Percentiles rank a stretch among this genome's conserved stretches.
phyloP scores from a whole-genome alignment of 2,797 vertebrate genomes.

The Lepus oiostolus region DNA sequence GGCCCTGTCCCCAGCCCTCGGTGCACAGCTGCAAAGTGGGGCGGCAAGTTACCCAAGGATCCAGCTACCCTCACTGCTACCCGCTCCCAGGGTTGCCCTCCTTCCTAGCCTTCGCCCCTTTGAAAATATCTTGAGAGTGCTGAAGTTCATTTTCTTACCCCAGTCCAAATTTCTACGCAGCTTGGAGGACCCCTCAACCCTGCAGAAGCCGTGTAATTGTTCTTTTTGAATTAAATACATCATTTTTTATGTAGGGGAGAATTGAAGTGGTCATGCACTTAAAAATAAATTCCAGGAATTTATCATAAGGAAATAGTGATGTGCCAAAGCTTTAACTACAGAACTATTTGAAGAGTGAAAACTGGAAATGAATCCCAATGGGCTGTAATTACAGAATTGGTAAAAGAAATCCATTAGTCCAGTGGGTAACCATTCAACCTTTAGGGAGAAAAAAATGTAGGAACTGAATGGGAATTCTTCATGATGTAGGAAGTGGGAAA shows the following conservation, averaged over 20 bases:
- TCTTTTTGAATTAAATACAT: slow-evolving; percentile 21
- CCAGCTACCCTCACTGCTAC: not conserved
- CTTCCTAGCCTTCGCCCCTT: accelerated
- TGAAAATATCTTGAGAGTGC: not conserved
- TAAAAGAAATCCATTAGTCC: not conserved
- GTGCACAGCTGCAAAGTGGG: not conserved
- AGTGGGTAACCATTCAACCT: not conserved
- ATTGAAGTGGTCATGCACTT: not conserved
- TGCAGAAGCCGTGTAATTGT: not conserved
- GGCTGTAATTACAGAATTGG: not conserved
- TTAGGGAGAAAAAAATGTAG: not conserved
- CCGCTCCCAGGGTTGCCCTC: accelerated
- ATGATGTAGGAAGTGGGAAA: not conserved
- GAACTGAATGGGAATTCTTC: not conserved
- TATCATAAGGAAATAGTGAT: not conserved
- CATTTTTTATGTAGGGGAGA: not conserved
- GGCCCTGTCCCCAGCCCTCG: not conserved
- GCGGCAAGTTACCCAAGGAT: no score
- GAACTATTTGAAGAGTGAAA: not conserved
- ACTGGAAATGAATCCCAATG: not conserved
- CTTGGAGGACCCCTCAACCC: not conserved
- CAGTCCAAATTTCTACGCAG: not conserved
- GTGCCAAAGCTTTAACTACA: not conserved
- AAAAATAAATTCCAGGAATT: slow-evolving; percentile 50
- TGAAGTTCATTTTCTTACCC: not conserved